Evolutionary conservation across 2,797 vertebrate species (phyloP).

Genomic region (Xenopus petersii): DNA sequence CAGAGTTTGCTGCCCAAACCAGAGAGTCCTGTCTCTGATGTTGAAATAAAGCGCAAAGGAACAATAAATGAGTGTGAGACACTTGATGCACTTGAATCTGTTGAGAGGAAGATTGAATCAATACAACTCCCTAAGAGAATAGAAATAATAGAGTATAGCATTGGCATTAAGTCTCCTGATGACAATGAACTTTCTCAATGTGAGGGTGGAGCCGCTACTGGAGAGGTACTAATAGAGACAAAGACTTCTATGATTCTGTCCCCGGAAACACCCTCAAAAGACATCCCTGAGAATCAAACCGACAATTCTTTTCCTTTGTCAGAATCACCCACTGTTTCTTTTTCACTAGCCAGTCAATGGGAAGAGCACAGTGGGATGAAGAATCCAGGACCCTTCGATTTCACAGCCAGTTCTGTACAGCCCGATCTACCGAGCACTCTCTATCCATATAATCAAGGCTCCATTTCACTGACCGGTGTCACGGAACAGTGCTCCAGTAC

Average conservation of each 20-base stretch:
- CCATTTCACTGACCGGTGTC: conserved; percentile 72
- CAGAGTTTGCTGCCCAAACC: conserved; percentile 7
- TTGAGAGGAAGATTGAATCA: conserved; percentile 31
- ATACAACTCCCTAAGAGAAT: conserved; percentile 62
- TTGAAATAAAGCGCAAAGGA: background rate
- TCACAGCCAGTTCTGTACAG: conserved; percentile 28
- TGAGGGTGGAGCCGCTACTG: background rate
- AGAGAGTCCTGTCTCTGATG: conserved; percentile 35
- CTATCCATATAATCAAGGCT: conserved; percentile 27
- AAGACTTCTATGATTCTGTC: background rate
- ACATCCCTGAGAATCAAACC: background rate
- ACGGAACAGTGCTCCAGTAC: conserved; percentile 77
- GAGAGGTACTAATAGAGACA: background rate
- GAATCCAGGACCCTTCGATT: conserved; percentile 1
- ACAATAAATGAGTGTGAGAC: conserved; percentile 47
- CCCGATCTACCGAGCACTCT: conserved; percentile 18
- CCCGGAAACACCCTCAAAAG: conserved; percentile 18
- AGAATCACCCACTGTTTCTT: background rate
- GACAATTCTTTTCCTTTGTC: conserved; percentile 40
- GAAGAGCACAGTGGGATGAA: conserved; percentile 4
- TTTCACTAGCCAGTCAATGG: conserved; percentile 29
- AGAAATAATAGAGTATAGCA: conserved; percentile 66
- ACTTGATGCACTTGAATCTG: conserved; percentile 39
- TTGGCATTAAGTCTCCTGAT: conserved; percentile 18
- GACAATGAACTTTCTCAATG: background rate